These are phyloP conservation scores for Herpailurus yagouaroundi DNA, from an alignment of 2,113 vertebrate species.

Conservation along the genomic window DNA sequence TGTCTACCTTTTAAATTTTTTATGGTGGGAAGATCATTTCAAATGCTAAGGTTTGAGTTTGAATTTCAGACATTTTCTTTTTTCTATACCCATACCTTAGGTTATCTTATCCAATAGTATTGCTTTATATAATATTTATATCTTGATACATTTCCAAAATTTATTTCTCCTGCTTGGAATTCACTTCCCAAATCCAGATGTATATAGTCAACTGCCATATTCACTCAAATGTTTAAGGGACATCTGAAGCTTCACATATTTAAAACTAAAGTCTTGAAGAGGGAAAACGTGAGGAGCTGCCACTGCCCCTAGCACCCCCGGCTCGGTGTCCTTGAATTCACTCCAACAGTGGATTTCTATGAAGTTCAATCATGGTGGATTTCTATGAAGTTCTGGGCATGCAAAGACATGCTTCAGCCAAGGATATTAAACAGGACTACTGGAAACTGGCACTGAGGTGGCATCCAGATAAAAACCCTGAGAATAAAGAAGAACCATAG, in stretches of 20 bases:
- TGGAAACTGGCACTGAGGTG: slow-evolving; percentile 56
- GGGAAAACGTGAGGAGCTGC: background rate
- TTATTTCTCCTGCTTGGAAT: background rate
- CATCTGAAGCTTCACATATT: background rate
- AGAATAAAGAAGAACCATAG: slow-evolving; percentile 97
- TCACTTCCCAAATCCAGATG: background rate
- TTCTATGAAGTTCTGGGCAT: slow-evolving; percentile 96
- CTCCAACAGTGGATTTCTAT: slow-evolving; percentile 91
- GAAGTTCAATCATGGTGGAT: slow-evolving; percentile 87
- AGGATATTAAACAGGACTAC: slow-evolving; percentile 99
- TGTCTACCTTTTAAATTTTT: background rate
- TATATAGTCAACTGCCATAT: background rate
- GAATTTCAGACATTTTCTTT: background rate
- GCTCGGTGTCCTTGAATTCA: slow-evolving; percentile 55
- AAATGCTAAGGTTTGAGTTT: background rate
- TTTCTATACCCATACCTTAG: background rate
- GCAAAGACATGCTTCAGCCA: slow-evolving; percentile 90
- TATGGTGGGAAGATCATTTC: background rate
- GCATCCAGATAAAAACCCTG: slow-evolving; percentile 93
- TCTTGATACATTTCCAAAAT: slow-evolving; percentile 7
- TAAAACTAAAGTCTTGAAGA: background rate
- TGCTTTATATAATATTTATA: background rate
- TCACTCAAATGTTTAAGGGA: background rate
- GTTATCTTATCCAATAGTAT: background rate
- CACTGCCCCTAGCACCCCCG: background rate